Base-by-base conservation (phyloP, 2,888 invertebrate species). In the Parnassius smintheus region DNA sequence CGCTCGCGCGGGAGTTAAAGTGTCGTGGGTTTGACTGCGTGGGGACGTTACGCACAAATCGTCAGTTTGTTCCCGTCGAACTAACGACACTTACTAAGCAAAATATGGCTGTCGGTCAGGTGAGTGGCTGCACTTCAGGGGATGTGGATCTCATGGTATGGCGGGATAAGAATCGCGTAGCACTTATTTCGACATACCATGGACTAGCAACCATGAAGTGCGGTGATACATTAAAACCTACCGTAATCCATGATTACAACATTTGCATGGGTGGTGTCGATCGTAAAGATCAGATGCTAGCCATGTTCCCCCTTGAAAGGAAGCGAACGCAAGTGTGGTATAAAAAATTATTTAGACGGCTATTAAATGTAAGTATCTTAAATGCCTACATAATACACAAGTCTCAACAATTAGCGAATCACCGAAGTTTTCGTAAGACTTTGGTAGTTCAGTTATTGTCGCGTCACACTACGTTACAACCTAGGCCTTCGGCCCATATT, bases 1-100 rank as follows among this genome's bases (percentile, higher is more conserved):
- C n/a, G 18, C 68, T 74, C 2, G 71, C 72, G 42, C 65, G 74
- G 35, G 61, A 67, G 35, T 57, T 75, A 13, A 75, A 75, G 58
- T 3, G 12, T 1, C 53, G 56, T 48, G 71, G 71, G 2, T 63
- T 72, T n/a, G 22, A 22, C 22, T 22, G 22, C 22, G 22, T 46
- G 72, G 72, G 61, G 73, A 71, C 56, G 72, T 70, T 22, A 73
- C 59, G 72, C 1, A 65, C 66, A 3, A 68, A 69, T 51, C 68
- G 70, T 1, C 60, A 69, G 58, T 69, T 66, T 35, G 71, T 71
- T 10, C 72, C 72, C 9, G 7, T 25, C 2, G 69, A 69, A 65
- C 48, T 72, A 50, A 55, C 65, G 11, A 62, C 50, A 9, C 12
- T n/a, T n/a, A n/a, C n/a, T 65, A 69, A 69, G 41, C 2, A 9